Conservation (phyloP, 2,797 vertebrate genomes). For the Semaprochilodus insignis region DNA sequence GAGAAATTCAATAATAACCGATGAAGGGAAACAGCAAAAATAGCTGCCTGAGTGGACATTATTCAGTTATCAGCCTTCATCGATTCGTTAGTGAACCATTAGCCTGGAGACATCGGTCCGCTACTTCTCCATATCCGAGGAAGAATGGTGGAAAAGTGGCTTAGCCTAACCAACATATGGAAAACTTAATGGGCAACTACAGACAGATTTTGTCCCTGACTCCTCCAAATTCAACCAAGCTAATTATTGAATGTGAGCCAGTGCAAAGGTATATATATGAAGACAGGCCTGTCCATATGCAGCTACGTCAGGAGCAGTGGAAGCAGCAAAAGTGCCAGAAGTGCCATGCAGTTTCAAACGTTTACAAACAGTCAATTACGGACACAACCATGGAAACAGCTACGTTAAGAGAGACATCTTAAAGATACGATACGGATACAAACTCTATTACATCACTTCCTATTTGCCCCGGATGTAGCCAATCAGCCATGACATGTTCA, state of each 20-base stretch:
- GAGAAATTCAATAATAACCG: neutral
- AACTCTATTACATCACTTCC: too few species aligned
- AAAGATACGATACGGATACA: too few species aligned
- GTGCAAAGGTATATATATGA: slow-evolving; percentile 2
- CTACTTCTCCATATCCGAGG: too few species aligned
- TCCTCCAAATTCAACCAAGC: neutral
- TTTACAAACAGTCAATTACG: neutral
- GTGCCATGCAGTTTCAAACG: neutral
- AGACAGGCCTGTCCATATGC: slow-evolving; percentile 7
- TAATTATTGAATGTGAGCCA: slow-evolving; percentile 9
- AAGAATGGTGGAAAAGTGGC: too few species aligned
- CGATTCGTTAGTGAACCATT: neutral
- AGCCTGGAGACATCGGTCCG: neutral
- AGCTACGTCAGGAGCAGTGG: neutral
- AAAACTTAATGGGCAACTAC: neutral
- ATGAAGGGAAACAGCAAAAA: neutral
- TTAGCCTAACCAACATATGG: neutral
- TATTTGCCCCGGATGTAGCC: too few species aligned
- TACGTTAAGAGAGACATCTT: too few species aligned
- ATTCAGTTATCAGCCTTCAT: neutral
- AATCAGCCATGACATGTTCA: too few species aligned
- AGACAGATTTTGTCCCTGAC: neutral
- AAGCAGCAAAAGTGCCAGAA: neutral
- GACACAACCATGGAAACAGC: too few species aligned
- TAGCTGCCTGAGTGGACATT: neutral